Percentiles rank a stretch among this genome's conserved stretches.
phyloP scores from a whole-genome alignment of 2,888 invertebrate genomes.

The Melanargia galathea region DNA sequence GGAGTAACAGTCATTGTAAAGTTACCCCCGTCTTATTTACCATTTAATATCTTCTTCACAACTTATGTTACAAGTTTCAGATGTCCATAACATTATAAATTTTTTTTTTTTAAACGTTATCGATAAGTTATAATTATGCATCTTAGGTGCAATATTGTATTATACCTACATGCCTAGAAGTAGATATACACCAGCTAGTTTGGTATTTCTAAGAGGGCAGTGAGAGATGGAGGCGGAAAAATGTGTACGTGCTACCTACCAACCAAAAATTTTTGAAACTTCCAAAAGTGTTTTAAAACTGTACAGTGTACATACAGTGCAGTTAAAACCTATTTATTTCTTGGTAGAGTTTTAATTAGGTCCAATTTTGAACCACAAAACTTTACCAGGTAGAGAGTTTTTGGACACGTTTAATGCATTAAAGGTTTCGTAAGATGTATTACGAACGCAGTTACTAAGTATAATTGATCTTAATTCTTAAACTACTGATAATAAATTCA shows the following conservation, averaged over 20 bases:
- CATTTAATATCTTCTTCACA: neutral
- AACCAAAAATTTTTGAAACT: too few species aligned
- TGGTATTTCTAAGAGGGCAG: too few species aligned
- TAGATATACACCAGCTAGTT: too few species aligned
- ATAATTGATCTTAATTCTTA: too few species aligned
- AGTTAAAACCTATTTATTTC: too few species aligned
- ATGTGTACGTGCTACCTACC: too few species aligned
- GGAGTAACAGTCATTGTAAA: slow-evolving; percentile 10
- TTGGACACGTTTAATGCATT: neutral
- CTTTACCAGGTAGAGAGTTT: neutral
- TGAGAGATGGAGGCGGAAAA: too few species aligned
- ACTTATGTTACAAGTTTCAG: slow-evolving; percentile 7
- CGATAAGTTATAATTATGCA: neutral
- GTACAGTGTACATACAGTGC: too few species aligned
- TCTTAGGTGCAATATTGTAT: neutral
- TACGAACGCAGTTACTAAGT: too few species aligned
- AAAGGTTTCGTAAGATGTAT: neutral
- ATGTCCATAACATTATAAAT: neutral
- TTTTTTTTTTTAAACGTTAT: neutral
- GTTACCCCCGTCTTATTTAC: neutral
- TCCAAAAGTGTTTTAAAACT: neutral
- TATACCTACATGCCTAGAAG: too few species aligned
- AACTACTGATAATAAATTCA: too few species aligned
- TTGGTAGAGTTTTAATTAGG: neutral
- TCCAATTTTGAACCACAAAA: neutral